phyloP scores from a whole-genome alignment of 2,113 vertebrate species.

The Oncorhynchus keta region DNA sequence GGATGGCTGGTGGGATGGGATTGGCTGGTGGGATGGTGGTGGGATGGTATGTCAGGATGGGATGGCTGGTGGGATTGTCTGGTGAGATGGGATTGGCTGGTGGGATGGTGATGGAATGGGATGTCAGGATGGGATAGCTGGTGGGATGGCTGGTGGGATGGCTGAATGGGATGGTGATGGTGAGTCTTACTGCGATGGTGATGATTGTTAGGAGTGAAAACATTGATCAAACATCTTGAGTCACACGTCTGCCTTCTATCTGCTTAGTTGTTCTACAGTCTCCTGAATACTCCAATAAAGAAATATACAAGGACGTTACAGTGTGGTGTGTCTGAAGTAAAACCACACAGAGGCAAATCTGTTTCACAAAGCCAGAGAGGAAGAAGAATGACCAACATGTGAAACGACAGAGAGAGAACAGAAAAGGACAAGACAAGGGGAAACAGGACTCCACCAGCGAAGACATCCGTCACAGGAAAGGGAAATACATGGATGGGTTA shows the following conservation, averaged over 20 bases:
- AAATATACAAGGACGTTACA: not conserved
- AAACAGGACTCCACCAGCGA: not conserved
- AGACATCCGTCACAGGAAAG: not conserved
- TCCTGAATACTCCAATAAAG: not conserved
- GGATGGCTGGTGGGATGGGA: not conserved
- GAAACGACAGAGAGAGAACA: not conserved
- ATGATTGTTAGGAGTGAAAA: not conserved
- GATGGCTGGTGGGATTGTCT: conserved; percentile 25
- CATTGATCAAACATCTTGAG: not conserved
- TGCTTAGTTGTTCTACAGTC: not conserved
- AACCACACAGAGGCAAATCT: not conserved
- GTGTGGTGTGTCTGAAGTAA: not conserved
- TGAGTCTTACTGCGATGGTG: not conserved
- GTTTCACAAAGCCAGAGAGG: not conserved
- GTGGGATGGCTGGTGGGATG: not conserved
- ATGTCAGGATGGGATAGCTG: too few species aligned
- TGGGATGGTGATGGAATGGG: not conserved
- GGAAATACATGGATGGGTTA: not conserved
- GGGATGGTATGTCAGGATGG: too few species aligned
- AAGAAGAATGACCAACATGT: not conserved
- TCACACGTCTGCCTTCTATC: not conserved
- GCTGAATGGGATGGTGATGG: not conserved
- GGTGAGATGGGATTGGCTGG: conserved; percentile 36
- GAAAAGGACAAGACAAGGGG: not conserved
- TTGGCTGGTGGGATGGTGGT: too few species aligned